Evolutionary conservation across 2,888 invertebrate species (phyloP), one percentile per base, ranked within the genome.

Genomic region (Chalcosyrphus nemorum): DNA sequence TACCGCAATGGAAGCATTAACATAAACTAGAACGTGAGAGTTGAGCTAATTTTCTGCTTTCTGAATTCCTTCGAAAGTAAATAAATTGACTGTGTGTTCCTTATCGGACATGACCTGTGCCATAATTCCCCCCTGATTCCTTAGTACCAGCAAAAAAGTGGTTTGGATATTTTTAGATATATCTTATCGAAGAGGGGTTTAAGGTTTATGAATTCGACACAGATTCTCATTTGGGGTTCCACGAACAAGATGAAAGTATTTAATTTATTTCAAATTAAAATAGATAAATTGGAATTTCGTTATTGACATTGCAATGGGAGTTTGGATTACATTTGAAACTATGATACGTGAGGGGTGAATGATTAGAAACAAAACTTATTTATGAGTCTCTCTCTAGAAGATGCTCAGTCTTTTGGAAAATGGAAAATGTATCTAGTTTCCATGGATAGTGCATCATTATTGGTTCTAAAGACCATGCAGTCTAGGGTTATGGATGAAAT

Each of bases 31-130:
- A 38, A 82, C 82, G 82, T 82, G 82, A 78, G 78, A 54, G 72
- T 82, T 77, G 59, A 82, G 76, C 77, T 82, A 77, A 82, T 82
- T 78, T 68, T 77, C 72, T 72, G 72, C 61, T 78, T 72, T 72
- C 61, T 59, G 65, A 59, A 21, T 35, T 68, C 61, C 9, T 43
- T 41, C 11, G 54, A 54, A 72, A 68, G 50, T 59, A 47, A 68
- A 74, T 72, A 72, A 66, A 72, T 72, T 72, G 54, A 45, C 61
- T 59, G 65, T 17, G 65, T 17, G 32, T 41, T 50, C 27, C 56
- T 66, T 72, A 50, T 61, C 82, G 66, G 61, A 63, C 52, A 50
- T 50, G 50, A 50, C 50, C 50, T 50, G 50, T 50, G 50, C 50
- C 50, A 50, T 50, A 50, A 24, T 50, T 50, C n/a, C 19, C 19